phyloP scores from a whole-genome alignment of 2,888 invertebrate species.

The Endotricha flammealis region DNA sequence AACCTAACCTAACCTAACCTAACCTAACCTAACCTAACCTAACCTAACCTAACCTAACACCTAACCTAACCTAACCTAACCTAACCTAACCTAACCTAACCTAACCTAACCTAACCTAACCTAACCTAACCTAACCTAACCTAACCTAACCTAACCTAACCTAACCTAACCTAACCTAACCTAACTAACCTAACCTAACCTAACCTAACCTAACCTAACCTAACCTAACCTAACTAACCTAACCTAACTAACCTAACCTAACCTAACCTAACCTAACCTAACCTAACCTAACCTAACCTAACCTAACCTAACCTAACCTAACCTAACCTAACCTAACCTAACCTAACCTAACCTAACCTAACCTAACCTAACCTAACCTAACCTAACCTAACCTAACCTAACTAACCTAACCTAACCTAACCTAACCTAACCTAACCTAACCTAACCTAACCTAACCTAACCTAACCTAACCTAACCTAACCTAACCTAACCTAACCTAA shows the following conservation, averaged over 20 bases:
- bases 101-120: constrained; percentile 13
- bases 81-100: constrained; percentile 10
- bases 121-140: constrained; percentile 13
- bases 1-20: constrained; percentile 11
- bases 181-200: constrained; percentile 11
- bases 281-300: constrained; percentile 12
- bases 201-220: constrained; percentile 9
- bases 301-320: constrained; percentile 17
- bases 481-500: constrained; percentile 15
- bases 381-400: constrained; percentile 11
- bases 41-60: no score
- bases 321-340: constrained; percentile 14
- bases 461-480: constrained; percentile 11
- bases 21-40: constrained; percentile 8
- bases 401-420: constrained; percentile 11
- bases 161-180: constrained; percentile 13
- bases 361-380: constrained; percentile 10
- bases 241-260: constrained; percentile 7
- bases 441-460: constrained; percentile 9
- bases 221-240: no score
- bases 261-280: constrained; percentile 11
- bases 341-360: constrained; percentile 13
- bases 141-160: constrained; percentile 15
- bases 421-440: constrained; percentile 7
- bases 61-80: constrained; percentile 9